phyloP scores from a whole-genome alignment of 2,797 vertebrate species.

The Sebastes minor region DNA sequence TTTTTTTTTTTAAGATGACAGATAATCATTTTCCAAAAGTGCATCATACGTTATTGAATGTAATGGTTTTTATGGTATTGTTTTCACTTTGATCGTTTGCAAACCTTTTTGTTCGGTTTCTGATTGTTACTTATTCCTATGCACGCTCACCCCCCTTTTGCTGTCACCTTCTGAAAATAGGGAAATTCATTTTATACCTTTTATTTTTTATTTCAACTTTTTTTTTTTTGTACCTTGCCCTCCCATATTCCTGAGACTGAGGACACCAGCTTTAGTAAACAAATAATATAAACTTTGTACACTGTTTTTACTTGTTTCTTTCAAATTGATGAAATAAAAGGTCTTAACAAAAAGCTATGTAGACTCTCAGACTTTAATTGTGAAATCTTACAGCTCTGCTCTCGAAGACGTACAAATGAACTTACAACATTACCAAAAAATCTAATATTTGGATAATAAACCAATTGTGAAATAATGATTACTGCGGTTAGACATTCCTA shows the following conservation, averaged over 20 bases:
- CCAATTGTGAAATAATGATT: not conserved
- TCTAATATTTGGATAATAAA: not conserved
- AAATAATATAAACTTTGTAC: slow-evolving; percentile 86
- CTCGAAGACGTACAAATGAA: not conserved
- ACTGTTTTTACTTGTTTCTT: slow-evolving; percentile 84
- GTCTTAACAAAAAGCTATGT: slow-evolving; percentile 72
- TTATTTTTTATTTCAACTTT: slow-evolving; percentile 67
- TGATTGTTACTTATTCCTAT: slow-evolving; percentile 80
- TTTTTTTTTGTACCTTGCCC: slow-evolving; percentile 71
- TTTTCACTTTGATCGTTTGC: slow-evolving; percentile 72
- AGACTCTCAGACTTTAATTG: slow-evolving; percentile 7
- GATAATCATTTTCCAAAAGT: slow-evolving; percentile 79
- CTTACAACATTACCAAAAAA: not conserved
- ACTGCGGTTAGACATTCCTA: not conserved
- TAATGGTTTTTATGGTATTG: slow-evolving; percentile 78
- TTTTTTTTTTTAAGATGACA: slow-evolving; percentile 45
- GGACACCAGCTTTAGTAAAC: slow-evolving; percentile 86
- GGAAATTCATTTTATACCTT: slow-evolving; percentile 80
- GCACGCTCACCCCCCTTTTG: slow-evolving; percentile 69
- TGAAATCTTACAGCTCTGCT: not conserved
- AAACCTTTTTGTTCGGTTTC: slow-evolving; percentile 62
- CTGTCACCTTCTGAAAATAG: slow-evolving; percentile 77
- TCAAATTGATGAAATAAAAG: slow-evolving; percentile 85
- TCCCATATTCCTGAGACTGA: slow-evolving; percentile 76
- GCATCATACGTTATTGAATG: slow-evolving; percentile 82